phyloP scores from a whole-genome alignment of 2,888 invertebrate species.

The Chalcis sispes region DNA sequence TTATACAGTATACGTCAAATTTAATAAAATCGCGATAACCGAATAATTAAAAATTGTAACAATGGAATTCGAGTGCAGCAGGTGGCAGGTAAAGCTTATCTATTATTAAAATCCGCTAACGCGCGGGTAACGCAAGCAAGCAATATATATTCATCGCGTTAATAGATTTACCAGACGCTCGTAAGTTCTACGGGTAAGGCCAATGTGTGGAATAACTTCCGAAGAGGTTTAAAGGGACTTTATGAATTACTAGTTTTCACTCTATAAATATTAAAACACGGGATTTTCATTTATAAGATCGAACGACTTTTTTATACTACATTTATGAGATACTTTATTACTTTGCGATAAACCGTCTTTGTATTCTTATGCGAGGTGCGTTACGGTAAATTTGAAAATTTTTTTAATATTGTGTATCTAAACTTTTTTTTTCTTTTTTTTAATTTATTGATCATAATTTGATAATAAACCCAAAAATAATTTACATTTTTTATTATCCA shows the following conservation, averaged over 20 bases:
- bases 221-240: slow-evolving; percentile 12
- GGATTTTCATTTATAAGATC: slow-evolving; percentile 27
- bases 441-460: too few relatives aligned
- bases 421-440: too few relatives aligned
- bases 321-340: too few relatives aligned
- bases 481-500: too few relatives aligned
- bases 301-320: neutral
- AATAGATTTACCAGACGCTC: slow-evolving; percentile 66
- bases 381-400: too few relatives aligned
- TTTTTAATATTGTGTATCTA: too few relatives aligned
- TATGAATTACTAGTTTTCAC: slow-evolving; percentile 1
- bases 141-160: slow-evolving; percentile 72
- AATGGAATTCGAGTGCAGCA: slow-evolving; percentile 6
- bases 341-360: too few relatives aligned
- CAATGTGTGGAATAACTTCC: slow-evolving; percentile 26
- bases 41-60: slow-evolving; percentile 1
- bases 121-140: slow-evolving; percentile 65
- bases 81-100: slow-evolving; percentile 65
- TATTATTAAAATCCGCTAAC: slow-evolving; percentile 66
- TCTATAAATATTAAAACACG: slow-evolving; percentile 49
- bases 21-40: too few relatives aligned
- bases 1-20: too few relatives aligned
- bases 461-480: too few relatives aligned
- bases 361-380: too few relatives aligned
- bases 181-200: slow-evolving; percentile 1